Percentiles rank a stretch among this genome's conserved stretches.
Evolutionary conservation across 2,113 vertebrate species (phyloP).

Genomic region (Oryzias javanicus): DNA sequence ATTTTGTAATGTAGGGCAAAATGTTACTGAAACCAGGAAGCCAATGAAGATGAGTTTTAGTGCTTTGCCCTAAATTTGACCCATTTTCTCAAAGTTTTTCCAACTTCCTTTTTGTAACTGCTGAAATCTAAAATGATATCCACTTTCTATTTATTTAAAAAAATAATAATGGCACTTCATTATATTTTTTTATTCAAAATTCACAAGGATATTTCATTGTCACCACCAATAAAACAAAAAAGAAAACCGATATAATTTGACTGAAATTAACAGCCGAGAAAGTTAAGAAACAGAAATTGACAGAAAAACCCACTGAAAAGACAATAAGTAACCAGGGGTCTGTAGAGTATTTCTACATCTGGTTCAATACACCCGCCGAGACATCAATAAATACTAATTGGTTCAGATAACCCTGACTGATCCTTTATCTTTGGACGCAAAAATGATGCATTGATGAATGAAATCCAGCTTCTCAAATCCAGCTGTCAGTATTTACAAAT

Average conservation of each 20-base stretch:
- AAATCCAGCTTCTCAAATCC: neutral
- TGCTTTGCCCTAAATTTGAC: too few relatives aligned
- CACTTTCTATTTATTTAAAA: neutral
- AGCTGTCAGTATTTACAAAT: too few relatives aligned
- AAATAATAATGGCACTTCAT: neutral
- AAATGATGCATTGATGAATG: neutral
- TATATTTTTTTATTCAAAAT: constrained; percentile 51
- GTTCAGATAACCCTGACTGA: too few relatives aligned
- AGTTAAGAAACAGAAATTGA: too few relatives aligned
- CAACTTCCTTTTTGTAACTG: neutral
- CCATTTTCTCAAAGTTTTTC: neutral
- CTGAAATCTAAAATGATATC: neutral
- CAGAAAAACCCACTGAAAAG: too few relatives aligned
- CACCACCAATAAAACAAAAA: constrained; percentile 11
- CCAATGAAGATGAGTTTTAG: too few relatives aligned
- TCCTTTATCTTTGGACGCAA: neutral
- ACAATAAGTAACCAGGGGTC: too few relatives aligned
- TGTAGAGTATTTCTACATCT: too few relatives aligned
- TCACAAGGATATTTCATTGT: neutral
- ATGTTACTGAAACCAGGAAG: too few relatives aligned
- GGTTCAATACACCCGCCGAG: too few relatives aligned
- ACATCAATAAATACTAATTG: too few relatives aligned
- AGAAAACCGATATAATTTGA: constrained; percentile 1
- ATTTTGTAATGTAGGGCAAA: too few relatives aligned
- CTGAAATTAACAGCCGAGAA: neutral